Conservation (phyloP, 2,113 vertebrate genomes). For the Barbus barbus region DNA sequence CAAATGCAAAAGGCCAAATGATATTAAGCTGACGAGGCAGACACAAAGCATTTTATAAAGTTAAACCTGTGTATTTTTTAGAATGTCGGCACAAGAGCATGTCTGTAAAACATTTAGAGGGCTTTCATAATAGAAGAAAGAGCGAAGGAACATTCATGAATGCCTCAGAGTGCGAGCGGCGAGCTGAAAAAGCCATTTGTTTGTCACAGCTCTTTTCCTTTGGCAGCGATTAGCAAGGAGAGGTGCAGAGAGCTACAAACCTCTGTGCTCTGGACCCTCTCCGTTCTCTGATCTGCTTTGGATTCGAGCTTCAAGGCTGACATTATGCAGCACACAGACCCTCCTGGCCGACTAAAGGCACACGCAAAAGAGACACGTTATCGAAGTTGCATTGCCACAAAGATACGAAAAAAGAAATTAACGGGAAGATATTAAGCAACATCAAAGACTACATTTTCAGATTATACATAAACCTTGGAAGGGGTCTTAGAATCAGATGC, state of each 20-base stretch:
- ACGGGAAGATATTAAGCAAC: not conserved
- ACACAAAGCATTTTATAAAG: not conserved
- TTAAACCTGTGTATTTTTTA: not conserved
- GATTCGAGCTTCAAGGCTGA: constrained; percentile 48
- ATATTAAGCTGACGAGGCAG: constrained; percentile 24
- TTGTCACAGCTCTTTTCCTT: constrained; percentile 32
- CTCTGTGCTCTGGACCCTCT: constrained; percentile 23
- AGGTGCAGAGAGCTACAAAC: not conserved
- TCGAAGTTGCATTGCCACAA: not conserved
- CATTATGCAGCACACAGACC: constrained; percentile 48
- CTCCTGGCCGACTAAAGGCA: constrained; percentile 36
- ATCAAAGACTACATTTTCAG: not conserved
- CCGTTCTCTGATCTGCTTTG: constrained; percentile 41
- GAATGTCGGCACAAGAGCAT: not conserved
- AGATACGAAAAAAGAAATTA: not conserved
- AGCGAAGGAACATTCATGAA: not conserved
- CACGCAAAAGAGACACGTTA: constrained; percentile 57
- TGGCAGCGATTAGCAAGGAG: constrained; percentile 1
- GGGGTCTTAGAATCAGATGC: constrained; percentile 7
- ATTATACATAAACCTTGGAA: constrained; percentile 1
- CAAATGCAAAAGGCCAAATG: not conserved
- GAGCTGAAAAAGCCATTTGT: constrained; percentile 30
- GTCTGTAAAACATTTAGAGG: not conserved
- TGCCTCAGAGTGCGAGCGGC: not conserved
- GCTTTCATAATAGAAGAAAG: not conserved